Evolutionary conservation across 2,888 invertebrate genomes (phyloP), one percentile per base, ranked within the genome.

Genomic region (Chymomyza procnemis): DNA sequence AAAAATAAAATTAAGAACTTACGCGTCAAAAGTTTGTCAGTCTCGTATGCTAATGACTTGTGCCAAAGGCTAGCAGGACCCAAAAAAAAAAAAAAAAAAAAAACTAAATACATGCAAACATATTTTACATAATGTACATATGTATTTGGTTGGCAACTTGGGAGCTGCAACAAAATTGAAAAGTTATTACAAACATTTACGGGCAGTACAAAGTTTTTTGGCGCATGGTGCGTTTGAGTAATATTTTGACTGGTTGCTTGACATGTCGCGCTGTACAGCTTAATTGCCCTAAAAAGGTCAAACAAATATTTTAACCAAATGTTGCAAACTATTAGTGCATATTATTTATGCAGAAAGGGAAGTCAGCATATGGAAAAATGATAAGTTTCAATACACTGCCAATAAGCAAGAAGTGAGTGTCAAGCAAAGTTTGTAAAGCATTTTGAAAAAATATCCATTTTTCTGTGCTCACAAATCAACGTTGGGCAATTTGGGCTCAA

Each of bases 301-400:
- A 6, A 12, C 16, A 41, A 41, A 12, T 41, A 5, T 41, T 41
- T 4, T 26, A 59, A 58, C 59, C 61, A 41, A 19, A 63, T 63
- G 66, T 66, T 59, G 1, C 50, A 18, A 6, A 9, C 12, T 19
- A 14, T 19, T 19, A n/a, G 4, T 57, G 50, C 34, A 18, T 67
- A 79, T 82, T 58, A 75, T 77, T 82, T 75, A 79, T 79, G 82
- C 80, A 82, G 60, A 52, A 60, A 61, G 78, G 71, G 77, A 79
- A 73, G 56, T 47, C 61, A 70, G 50, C 82, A 77, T 73, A 67
- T 79, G 80, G 56, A 77, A 61, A 52, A 41, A 47, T 59, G 56
- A 50, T 30, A 26, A 26, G 26, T 26, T 26, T 26, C 5, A 26
- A 26, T 26, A 26, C 26, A 26, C 26, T 26, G 26, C n/a, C n/a